Conservation (phyloP, 2,797 vertebrate genomes). For the Etheostoma nigrum region DNA sequence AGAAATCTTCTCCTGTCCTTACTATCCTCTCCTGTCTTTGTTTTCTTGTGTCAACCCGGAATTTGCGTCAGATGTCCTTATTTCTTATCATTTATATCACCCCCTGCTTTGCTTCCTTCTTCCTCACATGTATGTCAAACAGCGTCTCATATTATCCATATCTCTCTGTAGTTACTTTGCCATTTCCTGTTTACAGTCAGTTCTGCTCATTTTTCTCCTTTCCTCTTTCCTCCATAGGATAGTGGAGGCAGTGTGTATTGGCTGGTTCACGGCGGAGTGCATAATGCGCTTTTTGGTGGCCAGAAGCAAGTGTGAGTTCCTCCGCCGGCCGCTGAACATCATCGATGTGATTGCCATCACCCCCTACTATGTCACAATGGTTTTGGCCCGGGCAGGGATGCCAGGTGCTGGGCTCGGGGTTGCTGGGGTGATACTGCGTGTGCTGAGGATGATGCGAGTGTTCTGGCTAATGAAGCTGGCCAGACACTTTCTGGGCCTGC, state of each 20-base stretch:
- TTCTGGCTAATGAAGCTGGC: constrained; percentile 99
- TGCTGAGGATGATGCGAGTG: constrained; percentile 98
- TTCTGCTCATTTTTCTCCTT: constrained; percentile 40
- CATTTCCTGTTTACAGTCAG: constrained; percentile 69
- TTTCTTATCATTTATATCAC: constrained; percentile 35
- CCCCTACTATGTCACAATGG: constrained; percentile 98
- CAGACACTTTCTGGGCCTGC: constrained; percentile 97
- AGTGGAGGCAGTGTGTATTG: constrained; percentile 98
- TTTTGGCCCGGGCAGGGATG: constrained; percentile 91
- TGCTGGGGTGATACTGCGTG: constrained; percentile 94
- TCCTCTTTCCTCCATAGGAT: constrained; percentile 86
- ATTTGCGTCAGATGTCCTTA: constrained; percentile 13
- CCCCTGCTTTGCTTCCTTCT: constrained; percentile 24
- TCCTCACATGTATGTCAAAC: constrained; percentile 34
- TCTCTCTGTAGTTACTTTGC: constrained; percentile 45
- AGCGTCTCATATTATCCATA: constrained; percentile 48
- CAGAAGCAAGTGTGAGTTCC: constrained; percentile 97
- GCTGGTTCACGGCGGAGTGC: constrained; percentile 99
- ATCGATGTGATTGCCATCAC: constrained; percentile 97
- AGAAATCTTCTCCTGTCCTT: constrained; percentile 5
- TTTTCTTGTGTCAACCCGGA: constrained; percentile 25
- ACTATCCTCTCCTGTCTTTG: constrained; percentile 9
- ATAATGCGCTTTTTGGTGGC: constrained; percentile 97
- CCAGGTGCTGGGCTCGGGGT: constrained; percentile 92
- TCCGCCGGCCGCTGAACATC: constrained; percentile 96